These are phyloP conservation scores for Cecidostiba fungosa DNA, from an alignment of 2,888 invertebrate genomes.

Conservation along the genomic window DNA sequence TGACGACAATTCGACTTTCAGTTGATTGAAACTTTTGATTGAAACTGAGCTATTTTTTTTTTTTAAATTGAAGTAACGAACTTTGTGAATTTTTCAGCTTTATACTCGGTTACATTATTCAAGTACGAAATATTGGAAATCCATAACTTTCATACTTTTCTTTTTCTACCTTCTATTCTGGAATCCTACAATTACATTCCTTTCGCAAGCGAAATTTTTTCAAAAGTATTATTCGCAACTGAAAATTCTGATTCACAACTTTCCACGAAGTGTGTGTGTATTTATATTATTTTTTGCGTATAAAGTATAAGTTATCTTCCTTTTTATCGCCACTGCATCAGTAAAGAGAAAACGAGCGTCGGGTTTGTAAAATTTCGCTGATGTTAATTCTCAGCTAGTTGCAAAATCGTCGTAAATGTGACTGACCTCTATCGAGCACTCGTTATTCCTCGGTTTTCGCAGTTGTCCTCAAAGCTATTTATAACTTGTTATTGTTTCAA, in stretches of 20 bases:
- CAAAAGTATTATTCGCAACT: not conserved
- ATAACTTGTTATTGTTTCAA: slow-evolving; percentile 37
- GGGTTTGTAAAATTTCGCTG: slow-evolving; percentile 6
- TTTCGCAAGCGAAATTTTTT: not conserved
- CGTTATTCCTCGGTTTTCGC: slow-evolving; percentile 27
- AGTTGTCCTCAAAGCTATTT: slow-evolving; percentile 15
- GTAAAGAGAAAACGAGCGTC: not conserved
- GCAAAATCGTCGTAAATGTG: slow-evolving; percentile 40
- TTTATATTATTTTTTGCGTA: too few species aligned
- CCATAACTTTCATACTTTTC: slow-evolving; percentile 21
- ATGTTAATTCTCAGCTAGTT: slow-evolving; percentile 28
- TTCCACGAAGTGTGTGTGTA: too few species aligned
- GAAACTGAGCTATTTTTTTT: not conserved
- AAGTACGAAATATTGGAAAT: slow-evolving; percentile 35
- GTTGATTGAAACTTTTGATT: too few species aligned
- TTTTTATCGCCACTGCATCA: not conserved
- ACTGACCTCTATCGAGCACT: slow-evolving; percentile 16
- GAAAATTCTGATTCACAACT: not conserved
- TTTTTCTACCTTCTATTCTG: slow-evolving; percentile 3
- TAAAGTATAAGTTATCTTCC: not conserved
- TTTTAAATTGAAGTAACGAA: not conserved
- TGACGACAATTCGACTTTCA: too few species aligned
- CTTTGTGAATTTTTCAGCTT: slow-evolving; percentile 19
- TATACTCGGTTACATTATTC: not conserved
- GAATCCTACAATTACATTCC: slow-evolving; percentile 10